A percentile compares a stretch with the other conserved stretches of the same genome.
Evolutionary conservation across 2,888 invertebrate genomes (phyloP).

Genomic region (Meta bourneti): DNA sequence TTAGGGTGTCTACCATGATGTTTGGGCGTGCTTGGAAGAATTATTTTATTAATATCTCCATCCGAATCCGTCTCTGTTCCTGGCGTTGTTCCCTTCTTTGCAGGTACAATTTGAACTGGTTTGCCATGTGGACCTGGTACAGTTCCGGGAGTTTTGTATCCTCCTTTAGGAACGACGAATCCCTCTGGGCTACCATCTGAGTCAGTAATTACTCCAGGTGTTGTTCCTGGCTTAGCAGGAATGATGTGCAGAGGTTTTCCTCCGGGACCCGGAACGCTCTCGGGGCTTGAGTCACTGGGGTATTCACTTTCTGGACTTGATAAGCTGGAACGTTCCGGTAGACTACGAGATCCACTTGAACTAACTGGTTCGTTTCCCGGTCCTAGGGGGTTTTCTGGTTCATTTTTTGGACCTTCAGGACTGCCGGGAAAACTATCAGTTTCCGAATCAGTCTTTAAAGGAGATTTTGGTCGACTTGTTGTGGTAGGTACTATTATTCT

Average conservation of each 20-base stretch:
- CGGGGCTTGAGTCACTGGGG: background rate
- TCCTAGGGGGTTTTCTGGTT: background rate
- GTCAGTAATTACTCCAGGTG: slow-evolving; percentile 26
- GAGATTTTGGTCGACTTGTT: background rate
- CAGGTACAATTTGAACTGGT: slow-evolving; percentile 12
- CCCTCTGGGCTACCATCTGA: slow-evolving; percentile 12
- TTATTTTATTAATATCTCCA: slow-evolving; percentile 10
- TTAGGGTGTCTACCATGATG: background rate
- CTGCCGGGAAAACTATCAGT: background rate
- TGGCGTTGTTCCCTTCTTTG: slow-evolving; percentile 13
- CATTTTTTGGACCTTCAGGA: background rate
- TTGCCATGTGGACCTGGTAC: background rate
- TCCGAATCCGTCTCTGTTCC: slow-evolving; percentile 30
- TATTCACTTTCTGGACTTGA: background rate
- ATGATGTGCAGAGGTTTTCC: slow-evolving; percentile 18
- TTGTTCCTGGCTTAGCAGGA: slow-evolving; percentile 16
- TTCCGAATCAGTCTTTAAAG: background rate
- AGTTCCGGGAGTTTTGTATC: slow-evolving; percentile 20
- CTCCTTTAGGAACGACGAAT: slow-evolving; percentile 1
- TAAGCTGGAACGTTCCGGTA: background rate
- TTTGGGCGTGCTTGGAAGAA: background rate
- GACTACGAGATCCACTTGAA: too few relatives aligned
- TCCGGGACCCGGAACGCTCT: background rate
- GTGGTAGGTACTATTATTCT: background rate
- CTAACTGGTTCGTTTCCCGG: background rate